Evolutionary conservation across 2,888 invertebrate genomes (phyloP).

Genomic region (Gortyna flavago): DNA sequence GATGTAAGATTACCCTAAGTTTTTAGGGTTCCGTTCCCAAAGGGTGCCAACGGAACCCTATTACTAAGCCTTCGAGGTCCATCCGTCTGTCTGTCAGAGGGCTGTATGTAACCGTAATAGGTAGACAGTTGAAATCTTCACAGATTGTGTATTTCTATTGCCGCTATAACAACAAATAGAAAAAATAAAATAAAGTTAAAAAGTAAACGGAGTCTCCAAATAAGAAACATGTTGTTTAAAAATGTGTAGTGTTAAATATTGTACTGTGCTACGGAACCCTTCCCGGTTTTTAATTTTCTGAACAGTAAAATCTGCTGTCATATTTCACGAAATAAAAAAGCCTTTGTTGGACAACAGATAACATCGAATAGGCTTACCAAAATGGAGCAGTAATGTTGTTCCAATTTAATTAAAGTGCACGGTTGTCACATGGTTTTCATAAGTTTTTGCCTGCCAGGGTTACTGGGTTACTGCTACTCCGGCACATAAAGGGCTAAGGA

Average conservation of each 20-base stretch:
- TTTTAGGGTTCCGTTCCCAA: background rate
- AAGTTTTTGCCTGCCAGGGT: background rate
- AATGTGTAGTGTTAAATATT: no score
- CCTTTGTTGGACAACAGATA: background rate
- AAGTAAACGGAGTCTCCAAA: no score
- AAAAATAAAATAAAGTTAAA: no score
- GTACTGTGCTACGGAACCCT: no score
- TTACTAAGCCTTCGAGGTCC: background rate
- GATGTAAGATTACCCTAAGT: background rate
- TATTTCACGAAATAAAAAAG: conserved; percentile 3
- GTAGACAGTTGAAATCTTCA: no score
- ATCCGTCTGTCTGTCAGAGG: no score
- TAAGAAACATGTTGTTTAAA: no score
- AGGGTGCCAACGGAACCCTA: background rate
- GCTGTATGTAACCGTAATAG: no score
- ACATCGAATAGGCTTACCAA: background rate
- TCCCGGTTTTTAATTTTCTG: background rate
- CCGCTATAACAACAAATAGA: no score
- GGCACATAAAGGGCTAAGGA: no score
- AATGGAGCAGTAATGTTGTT: background rate
- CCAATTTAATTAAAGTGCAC: background rate
- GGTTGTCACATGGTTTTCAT: background rate
- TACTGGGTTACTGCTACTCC: no score
- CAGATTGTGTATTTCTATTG: no score
- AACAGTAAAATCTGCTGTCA: background rate